Evolutionary conservation across 2,113 vertebrate species (phyloP), one percentile per base, ranked within the genome.

Genomic region (Rhinoderma darwinii): DNA sequence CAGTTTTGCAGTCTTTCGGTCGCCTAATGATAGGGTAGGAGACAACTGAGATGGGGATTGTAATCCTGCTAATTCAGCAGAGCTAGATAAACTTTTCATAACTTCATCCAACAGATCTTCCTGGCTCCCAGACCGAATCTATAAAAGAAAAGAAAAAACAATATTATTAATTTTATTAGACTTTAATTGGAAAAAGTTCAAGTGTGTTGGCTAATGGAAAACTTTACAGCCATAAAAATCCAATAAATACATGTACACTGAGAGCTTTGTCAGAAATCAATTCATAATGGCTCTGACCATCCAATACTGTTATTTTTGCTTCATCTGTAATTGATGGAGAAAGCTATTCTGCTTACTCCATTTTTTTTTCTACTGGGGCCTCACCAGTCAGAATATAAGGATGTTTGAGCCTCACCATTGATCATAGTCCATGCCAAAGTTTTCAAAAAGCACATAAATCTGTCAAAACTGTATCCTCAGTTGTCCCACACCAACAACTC

Each of bases 21-120:
- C 96, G 0, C 83, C 96, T 20, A 54, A 96, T 88, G 41, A 98
- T 96, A 79, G 96, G 95, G 77, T 96, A 94, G 32, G 82, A 0
- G 91, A 72, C 75, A 89, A 89, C 50, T 88, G 91, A 2, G 90
- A 90, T 0, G 91, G 88, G 73, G 94, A 96, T 14, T 96, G 96
- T 89, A 93, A 97, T 88, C 92, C 94, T 83, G 88, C 88, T 44
- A 95, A 94, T 90, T 98, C 97, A 2, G 91, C 92, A 11, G 94
- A 94, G 82, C 95, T 95, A 14, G 95, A 95, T 72, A 96, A 92
- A 88, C 96, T 96, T 89, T 93, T 96, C 90, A 97, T 95, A 5
- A 96, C 96, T 92, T 98, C 97, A 43, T 96, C 96, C 35, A 97
- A 94, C 89, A 98, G 94, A 92, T 97, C 97, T 90, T 98, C 97